These are phyloP conservation scores for Druon quercuslanigerum DNA, from an alignment of 1,140 invertebrate genomes.

Conservation along the genomic window DNA sequence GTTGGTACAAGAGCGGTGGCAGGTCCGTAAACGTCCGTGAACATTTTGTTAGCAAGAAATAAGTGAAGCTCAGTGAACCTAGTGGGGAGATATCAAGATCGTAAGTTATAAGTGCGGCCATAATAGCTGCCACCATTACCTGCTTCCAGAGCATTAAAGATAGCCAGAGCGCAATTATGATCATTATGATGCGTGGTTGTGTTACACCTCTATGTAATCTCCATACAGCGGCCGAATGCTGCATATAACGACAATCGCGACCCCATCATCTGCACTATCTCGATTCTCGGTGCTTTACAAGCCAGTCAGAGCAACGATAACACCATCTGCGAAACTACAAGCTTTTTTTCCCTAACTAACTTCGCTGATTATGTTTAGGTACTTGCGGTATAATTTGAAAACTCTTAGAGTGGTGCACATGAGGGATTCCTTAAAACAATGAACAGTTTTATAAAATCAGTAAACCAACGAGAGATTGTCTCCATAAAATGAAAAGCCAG, in stretches of 20 bases:
- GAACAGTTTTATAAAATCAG: too few species aligned
- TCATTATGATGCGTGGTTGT: slow-evolving; percentile 61
- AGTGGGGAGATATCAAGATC: slow-evolving; percentile 72
- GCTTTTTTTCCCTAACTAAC: neutral
- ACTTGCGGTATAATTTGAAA: too few species aligned
- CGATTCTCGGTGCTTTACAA: neutral
- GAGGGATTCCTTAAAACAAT: too few species aligned
- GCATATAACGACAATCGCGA: slow-evolving; percentile 17
- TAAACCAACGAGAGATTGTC: too few species aligned
- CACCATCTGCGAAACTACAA: neutral
- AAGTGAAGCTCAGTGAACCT: slow-evolving; percentile 21
- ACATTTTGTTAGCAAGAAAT: slow-evolving; percentile 34
- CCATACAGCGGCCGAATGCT: slow-evolving; percentile 42
- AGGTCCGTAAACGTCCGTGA: slow-evolving; percentile 16
- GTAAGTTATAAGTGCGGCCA: slow-evolving; percentile 69
- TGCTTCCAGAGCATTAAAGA: slow-evolving; percentile 70
- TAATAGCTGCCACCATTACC: slow-evolving; percentile 66
- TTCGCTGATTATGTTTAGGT: too few species aligned
- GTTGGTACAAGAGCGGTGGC: neutral
- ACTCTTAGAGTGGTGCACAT: too few species aligned
- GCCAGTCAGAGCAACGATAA: neutral
- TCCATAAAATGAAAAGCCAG: neutral
- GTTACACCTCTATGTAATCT: slow-evolving; percentile 59
- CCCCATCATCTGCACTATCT: neutral
- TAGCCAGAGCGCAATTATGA: slow-evolving; percentile 69